A percentile compares a stretch with the other conserved stretches of the same genome.
Conservation (phyloP, 1,140 invertebrate genomes). For the Calycopis cecrops region DNA sequence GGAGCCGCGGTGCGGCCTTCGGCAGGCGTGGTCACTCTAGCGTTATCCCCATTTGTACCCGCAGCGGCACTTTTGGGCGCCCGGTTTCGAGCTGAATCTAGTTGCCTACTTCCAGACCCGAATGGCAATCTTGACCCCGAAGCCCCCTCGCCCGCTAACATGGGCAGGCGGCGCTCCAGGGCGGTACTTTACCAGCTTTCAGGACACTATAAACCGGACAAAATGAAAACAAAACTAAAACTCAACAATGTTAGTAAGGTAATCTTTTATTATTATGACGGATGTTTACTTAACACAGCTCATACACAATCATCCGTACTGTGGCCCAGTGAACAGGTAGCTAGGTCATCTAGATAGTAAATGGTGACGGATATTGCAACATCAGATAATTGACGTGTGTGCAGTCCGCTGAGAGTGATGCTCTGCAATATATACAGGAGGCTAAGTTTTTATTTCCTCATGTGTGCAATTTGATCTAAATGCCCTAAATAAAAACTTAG, state of each 20-base stretch:
- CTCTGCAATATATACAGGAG: too few relatives aligned
- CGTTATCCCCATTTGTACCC: conserved; percentile 79
- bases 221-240: conserved; percentile 94
- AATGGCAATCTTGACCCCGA: conserved; percentile 89
- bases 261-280: conserved; percentile 19
- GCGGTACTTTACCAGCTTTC: conserved; percentile 97
- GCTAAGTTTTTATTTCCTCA: too few relatives aligned
- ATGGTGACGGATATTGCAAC: too few relatives aligned
- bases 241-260: conserved; percentile 91
- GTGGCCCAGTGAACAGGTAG: too few relatives aligned
- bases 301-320: too few relatives aligned
- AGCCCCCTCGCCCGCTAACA: conserved; percentile 90
- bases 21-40: conserved; percentile 75
- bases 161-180: conserved; percentile 90
- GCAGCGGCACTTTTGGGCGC: conserved; percentile 82
- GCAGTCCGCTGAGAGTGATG: too few relatives aligned
- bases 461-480: too few relatives aligned
- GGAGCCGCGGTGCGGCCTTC: conserved; percentile 75
- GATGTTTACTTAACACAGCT: neutral
- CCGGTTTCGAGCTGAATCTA: conserved; percentile 80
- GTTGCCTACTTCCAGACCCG: conserved; percentile 83
- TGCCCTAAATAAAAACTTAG: too few relatives aligned
- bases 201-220: conserved; percentile 95
- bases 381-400: too few relatives aligned
- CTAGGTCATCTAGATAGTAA: too few relatives aligned